These are phyloP conservation scores for Epinephelus lanceolatus DNA, from an alignment of 2,113 vertebrate genomes.

Conservation along the genomic window DNA sequence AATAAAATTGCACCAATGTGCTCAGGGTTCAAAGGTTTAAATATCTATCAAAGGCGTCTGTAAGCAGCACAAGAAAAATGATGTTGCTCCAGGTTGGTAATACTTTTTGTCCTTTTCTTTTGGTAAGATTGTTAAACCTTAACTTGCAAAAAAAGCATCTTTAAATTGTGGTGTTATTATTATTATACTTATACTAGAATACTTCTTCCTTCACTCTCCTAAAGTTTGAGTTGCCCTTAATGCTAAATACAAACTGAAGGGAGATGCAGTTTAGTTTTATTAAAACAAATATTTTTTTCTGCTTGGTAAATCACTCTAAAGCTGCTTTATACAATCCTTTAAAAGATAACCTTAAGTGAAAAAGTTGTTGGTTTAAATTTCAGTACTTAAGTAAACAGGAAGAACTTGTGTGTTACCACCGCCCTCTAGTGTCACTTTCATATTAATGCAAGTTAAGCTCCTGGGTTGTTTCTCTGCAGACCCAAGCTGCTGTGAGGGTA, in stretches of 20 bases:
- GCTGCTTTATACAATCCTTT: neutral
- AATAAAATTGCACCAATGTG: no score
- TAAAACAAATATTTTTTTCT: neutral
- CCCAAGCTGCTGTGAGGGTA: neutral
- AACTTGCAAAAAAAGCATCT: neutral
- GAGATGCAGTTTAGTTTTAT: neutral
- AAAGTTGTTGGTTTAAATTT: neutral
- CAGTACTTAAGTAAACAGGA: neutral
- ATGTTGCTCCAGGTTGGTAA: no score
- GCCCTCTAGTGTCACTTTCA: constrained; percentile 42
- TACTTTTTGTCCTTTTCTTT: no score
- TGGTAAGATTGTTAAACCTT: no score
- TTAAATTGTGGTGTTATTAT: neutral
- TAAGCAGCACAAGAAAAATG: no score
- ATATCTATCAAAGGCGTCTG: no score
- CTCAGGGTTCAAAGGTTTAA: no score
- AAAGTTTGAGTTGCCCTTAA: neutral
- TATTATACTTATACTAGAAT: neutral
- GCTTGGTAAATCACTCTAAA: neutral
- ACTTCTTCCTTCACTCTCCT: neutral
- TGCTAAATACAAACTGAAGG: neutral
- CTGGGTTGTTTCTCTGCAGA: neutral
- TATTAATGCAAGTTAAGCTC: neutral
- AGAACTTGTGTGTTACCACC: neutral
- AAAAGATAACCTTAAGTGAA: neutral